A percentile compares a stretch with the other conserved stretches of the same genome.
phyloP scores from a whole-genome alignment of 2,888 invertebrate genomes.

The Eumacrocentrus americanus region DNA sequence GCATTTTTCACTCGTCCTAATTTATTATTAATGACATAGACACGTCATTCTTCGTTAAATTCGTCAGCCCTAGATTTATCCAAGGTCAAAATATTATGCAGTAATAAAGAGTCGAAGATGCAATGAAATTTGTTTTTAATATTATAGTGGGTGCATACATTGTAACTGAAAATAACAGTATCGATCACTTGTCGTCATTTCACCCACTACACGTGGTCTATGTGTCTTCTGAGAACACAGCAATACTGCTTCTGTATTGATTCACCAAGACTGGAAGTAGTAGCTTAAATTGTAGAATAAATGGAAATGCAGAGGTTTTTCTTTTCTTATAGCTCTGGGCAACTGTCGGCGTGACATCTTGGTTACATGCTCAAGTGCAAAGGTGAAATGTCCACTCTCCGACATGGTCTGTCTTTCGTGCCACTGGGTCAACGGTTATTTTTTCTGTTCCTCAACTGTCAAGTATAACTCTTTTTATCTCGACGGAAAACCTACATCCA shows the following conservation, averaged over 20 bases:
- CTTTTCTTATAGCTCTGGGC: background rate
- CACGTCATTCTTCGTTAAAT: background rate
- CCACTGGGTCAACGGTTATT: conserved; percentile 13
- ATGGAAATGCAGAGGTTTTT: background rate
- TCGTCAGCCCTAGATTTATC: background rate
- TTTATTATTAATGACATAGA: background rate
- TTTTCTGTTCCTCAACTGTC: background rate
- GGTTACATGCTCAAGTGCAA: conserved; percentile 2
- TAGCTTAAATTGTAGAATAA: background rate
- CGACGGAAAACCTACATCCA: background rate
- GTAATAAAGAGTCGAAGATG: background rate
- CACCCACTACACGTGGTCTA: background rate
- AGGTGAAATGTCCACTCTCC: background rate
- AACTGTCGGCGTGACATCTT: background rate
- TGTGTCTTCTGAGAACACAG: background rate
- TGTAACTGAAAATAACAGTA: background rate
- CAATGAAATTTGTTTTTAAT: background rate
- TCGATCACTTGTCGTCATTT: background rate
- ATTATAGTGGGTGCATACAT: background rate
- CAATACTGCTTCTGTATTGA: background rate
- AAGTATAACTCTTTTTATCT: background rate
- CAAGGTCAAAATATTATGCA: background rate
- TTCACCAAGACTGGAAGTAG: background rate
- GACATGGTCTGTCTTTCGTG: conserved; percentile 1
- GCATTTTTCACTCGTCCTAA: background rate